Evolutionary conservation across 64 coral and sea anemone species (phyloP).

Genomic region (Pocillopora damicornis): DNA sequence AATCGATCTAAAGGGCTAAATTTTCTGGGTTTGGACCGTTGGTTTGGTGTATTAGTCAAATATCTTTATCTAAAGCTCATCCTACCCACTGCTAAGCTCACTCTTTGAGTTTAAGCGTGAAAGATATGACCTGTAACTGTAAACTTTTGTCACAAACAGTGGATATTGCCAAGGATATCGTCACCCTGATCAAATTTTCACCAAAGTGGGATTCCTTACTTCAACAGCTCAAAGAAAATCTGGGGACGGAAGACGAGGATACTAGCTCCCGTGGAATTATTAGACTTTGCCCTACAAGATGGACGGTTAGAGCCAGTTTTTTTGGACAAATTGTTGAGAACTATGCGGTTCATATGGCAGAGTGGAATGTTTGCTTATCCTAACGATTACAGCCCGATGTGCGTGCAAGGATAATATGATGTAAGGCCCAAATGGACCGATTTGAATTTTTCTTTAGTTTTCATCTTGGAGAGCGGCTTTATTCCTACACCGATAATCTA

Average conservation of each 20-base stretch:
- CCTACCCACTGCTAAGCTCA: slow-evolving; percentile 23
- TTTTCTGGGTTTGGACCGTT: too few relatives aligned
- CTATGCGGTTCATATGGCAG: slow-evolving; percentile 49
- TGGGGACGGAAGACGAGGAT: slow-evolving; percentile 36
- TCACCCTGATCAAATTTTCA: slow-evolving; percentile 51
- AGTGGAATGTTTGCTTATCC: slow-evolving; percentile 41
- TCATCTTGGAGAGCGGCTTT: slow-evolving; percentile 52
- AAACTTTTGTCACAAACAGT: slow-evolving; percentile 5
- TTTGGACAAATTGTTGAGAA: slow-evolving; percentile 67
- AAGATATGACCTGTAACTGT: slow-evolving; percentile 20
- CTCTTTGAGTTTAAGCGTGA: slow-evolving; percentile 32
- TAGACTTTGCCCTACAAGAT: slow-evolving; percentile 25
- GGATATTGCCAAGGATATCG: slow-evolving; percentile 26
- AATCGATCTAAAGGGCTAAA: neutral
- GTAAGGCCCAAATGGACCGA: slow-evolving; percentile 49
- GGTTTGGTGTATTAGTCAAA: too few relatives aligned
- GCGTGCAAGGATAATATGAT: slow-evolving; percentile 41
- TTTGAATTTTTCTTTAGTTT: slow-evolving; percentile 64
- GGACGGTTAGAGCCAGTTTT: slow-evolving; percentile 64
- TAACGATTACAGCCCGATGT: slow-evolving; percentile 46
- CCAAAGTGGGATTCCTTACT: slow-evolving; percentile 27
- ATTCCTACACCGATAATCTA: slow-evolving; percentile 63
- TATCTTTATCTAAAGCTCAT: neutral
- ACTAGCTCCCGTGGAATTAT: slow-evolving; percentile 39
- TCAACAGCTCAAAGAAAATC: slow-evolving; percentile 36